These are phyloP conservation scores for Glaucopsyche alexis DNA, from an alignment of 2,888 invertebrate species.

Conservation along the genomic window DNA sequence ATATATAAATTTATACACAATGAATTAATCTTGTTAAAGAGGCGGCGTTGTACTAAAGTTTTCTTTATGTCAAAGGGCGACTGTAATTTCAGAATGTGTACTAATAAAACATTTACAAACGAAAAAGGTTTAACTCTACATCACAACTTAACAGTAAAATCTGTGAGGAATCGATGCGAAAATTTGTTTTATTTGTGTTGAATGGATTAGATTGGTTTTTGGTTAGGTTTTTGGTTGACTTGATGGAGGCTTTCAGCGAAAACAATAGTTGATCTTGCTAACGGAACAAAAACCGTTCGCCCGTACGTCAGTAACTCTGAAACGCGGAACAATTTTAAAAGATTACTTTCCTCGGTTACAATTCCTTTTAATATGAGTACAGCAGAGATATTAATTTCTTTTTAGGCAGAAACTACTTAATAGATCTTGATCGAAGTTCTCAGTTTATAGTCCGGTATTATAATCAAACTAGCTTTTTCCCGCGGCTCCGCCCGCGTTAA, in stretches of 20 bases:
- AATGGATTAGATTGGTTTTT: slow-evolving; percentile 7
- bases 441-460: no score
- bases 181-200: slow-evolving; percentile 27
- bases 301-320: neutral
- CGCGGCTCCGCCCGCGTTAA: no score
- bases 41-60: neutral
- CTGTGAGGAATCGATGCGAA: slow-evolving; percentile 3
- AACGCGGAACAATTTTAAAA: neutral
- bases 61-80: slow-evolving; percentile 17
- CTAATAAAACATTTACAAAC: neutral
- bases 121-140: slow-evolving; percentile 18
- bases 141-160: slow-evolving; percentile 20
- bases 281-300: neutral
- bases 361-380: neutral
- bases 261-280: slow-evolving; percentile 7
- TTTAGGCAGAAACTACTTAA: no score
- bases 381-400: no score
- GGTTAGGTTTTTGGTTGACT: neutral
- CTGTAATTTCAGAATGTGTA: slow-evolving; percentile 28
- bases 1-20: neutral
- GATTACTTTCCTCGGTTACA: neutral
- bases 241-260: slow-evolving; percentile 13
- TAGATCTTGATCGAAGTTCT: no score
- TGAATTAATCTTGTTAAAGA: neutral
- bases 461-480: no score